These are phyloP conservation scores for Melozone crissalis DNA, from an alignment of 2,113 vertebrate species.

Conservation along the genomic window DNA sequence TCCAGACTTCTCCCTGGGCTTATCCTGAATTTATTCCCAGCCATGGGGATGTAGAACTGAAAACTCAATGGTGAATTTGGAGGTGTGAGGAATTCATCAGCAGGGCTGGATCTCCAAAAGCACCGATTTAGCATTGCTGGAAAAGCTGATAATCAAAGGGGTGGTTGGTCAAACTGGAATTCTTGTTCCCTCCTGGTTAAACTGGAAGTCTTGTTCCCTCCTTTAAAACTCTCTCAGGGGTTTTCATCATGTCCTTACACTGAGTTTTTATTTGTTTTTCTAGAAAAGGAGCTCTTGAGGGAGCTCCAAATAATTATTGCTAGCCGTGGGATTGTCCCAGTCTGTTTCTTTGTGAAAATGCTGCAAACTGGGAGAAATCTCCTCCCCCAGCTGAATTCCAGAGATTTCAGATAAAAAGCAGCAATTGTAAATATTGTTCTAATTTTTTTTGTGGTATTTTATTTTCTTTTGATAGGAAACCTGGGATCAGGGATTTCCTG, in stretches of 20 bases:
- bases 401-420: background rate
- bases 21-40: background rate
- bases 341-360: background rate
- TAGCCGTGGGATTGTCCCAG: background rate
- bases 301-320: background rate
- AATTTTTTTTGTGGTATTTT: background rate
- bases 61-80: background rate
- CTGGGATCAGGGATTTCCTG: background rate
- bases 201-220: background rate
- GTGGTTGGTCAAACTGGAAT: background rate
- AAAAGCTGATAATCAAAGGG: background rate
- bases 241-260: background rate
- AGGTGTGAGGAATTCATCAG: background rate
- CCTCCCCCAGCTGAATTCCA: background rate
- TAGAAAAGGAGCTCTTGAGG: background rate
- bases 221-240: background rate
- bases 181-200: background rate
- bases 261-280: background rate
- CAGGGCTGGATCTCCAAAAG: background rate
- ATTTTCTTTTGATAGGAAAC: background rate
- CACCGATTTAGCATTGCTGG: background rate
- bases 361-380: background rate
- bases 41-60: rapidly evolving
- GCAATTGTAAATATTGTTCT: background rate
- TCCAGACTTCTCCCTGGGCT: background rate